Conservation (phyloP, 2,113 vertebrate genomes). For the Hirundichthys speculiger region DNA sequence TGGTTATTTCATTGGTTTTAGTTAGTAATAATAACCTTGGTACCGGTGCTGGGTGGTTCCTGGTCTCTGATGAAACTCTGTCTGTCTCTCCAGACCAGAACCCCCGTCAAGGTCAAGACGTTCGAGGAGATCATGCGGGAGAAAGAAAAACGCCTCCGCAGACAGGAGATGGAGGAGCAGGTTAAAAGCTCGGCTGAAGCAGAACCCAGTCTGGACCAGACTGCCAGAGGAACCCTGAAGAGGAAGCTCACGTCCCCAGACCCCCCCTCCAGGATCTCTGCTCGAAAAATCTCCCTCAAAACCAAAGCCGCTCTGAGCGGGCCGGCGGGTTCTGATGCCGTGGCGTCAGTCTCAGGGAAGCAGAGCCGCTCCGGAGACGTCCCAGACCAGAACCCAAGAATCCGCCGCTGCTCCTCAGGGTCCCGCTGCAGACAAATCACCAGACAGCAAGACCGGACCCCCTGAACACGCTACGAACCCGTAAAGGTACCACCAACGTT, state of each 20-base stretch:
- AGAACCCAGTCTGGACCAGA: conserved; percentile 11
- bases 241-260: conserved; percentile 22
- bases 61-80: not conserved
- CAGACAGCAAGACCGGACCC: conserved; percentile 24
- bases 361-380: not conserved
- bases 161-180: conserved; percentile 74
- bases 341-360: conserved; percentile 1
- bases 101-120: conserved; percentile 84
- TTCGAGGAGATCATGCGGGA: conserved; percentile 88
- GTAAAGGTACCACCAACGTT: conserved; percentile 69
- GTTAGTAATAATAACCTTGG: too few species aligned
- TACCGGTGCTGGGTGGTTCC: not conserved
- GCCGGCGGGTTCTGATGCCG: not conserved
- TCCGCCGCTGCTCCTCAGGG: not conserved
- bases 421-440: not conserved
- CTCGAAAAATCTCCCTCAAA: conserved; percentile 44
- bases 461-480: conserved; percentile 37
- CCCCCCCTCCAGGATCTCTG: conserved; percentile 19
- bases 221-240: not conserved
- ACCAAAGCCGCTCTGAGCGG: conserved; percentile 19
- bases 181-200: conserved; percentile 33
- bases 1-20: too few species aligned
- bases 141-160: conserved; percentile 84
- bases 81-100: conserved; percentile 42
- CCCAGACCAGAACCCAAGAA: too few species aligned